Base-by-base conservation (phyloP, 1,140 invertebrate species). In the Procambarus virginalis region DNA sequence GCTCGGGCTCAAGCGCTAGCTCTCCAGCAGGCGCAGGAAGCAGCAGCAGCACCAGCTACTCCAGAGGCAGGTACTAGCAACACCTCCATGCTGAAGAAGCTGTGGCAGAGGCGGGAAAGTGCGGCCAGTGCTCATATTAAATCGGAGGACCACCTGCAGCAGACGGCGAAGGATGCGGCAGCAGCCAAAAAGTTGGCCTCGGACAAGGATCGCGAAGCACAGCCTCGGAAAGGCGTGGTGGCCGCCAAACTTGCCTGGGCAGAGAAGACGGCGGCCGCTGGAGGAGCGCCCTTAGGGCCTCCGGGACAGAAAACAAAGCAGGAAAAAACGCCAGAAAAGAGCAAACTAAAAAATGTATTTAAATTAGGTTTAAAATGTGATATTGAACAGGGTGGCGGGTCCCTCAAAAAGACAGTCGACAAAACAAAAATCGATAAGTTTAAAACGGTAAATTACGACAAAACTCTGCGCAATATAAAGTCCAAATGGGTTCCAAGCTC, bases 361-460 rank as follows among this genome's bases (percentile, higher is more conserved):
- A 92, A 92, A 79, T 76, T 92, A 58, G 92, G 92, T 2, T 84
- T 92, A 22, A 92, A 92, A 77, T 91, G 91, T 75, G 90, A 92
- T 64, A 73, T 90, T 20, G 92, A 92, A 49, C 86, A 86, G 20
- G 58, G 77, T 20, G 88, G 90, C n/a, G 91, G 81, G 17, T 60
- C 84, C 14, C 84, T 64, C 8, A 92, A 91, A 76, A 92, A 92
- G 64, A 77, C 87, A 10, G 96, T 97, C 91, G 95, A 96, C 3
- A 93, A 93, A 89, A 97, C 97, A 81, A 97, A 97, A 93, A 95
- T 95, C 3, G 97, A 97, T 93, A 95, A 96, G 22, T 98, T 98
- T 92, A 97, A 97, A 93, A 95, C 97, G 0, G 97, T 98, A 1
- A 98, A 98, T 92, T 98, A 98, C 92, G 97, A 98, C 92, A 95